Evolutionary conservation across 1,140 invertebrate species (phyloP).

Genomic region (Vanessa atalanta): DNA sequence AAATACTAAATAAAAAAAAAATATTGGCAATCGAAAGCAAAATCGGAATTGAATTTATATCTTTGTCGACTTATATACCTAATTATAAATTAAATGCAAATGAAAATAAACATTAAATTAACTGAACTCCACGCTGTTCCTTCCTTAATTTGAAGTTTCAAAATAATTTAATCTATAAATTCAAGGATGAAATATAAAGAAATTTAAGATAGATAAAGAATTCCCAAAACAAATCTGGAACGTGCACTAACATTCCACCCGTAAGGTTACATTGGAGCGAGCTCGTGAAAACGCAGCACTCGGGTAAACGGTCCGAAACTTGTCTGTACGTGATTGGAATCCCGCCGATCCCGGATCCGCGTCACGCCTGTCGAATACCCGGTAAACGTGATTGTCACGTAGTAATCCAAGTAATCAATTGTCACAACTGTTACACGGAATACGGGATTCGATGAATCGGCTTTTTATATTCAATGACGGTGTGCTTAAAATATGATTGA

Average conservation of each 20-base stretch:
- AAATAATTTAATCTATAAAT: not conserved
- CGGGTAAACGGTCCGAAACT: conserved; percentile 64
- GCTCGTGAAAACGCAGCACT: conserved; percentile 37
- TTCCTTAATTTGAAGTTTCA: too few relatives aligned
- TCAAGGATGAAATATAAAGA: not conserved
- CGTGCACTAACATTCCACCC: conserved; percentile 23
- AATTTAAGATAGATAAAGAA: not conserved
- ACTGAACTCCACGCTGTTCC: too few relatives aligned
- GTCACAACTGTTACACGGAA: conserved; percentile 33
- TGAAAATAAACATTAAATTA: too few relatives aligned
- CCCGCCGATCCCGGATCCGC: conserved; percentile 38
- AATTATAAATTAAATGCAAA: too few relatives aligned
- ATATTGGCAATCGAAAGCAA: too few relatives aligned
- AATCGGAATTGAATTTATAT: too few relatives aligned
- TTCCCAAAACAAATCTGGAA: conserved; percentile 30
- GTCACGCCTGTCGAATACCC: conserved; percentile 51
- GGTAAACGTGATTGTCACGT: conserved; percentile 60
- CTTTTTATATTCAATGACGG: conserved; percentile 7
- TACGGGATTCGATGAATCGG: conserved; percentile 26
- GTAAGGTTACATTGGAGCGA: conserved; percentile 35
- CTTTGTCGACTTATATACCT: too few relatives aligned
- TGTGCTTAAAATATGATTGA: not conserved
- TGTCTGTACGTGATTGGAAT: conserved; percentile 57
- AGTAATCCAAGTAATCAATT: conserved; percentile 42
- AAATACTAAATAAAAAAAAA: too few relatives aligned